A percentile compares a stretch with the other conserved stretches of the same genome.
These are phyloP conservation scores for Speoplatyrhinus poulsoni DNA, from an alignment of 2,113 vertebrate genomes.

Conservation along the genomic window DNA sequence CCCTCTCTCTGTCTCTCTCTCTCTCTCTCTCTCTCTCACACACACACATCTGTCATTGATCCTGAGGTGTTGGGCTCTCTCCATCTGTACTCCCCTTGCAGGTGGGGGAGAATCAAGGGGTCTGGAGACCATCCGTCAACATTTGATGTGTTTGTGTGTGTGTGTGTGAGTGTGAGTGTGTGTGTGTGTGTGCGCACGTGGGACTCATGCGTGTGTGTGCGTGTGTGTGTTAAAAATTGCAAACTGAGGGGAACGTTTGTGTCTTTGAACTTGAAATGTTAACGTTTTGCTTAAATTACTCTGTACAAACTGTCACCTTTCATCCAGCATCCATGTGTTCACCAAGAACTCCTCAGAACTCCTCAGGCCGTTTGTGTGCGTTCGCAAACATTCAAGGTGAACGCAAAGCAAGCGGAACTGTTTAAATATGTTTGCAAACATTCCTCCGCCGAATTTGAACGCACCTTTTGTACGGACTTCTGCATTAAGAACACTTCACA, in stretches of 20 bases:
- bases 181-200: slow-evolving; percentile 1
- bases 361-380: no score
- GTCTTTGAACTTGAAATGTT: background rate
- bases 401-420: no score
- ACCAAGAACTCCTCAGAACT: no score
- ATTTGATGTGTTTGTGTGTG: slow-evolving; percentile 10
- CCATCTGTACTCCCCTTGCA: slow-evolving; percentile 30
- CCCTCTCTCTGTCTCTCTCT: background rate
- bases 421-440: no score
- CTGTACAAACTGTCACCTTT: no score
- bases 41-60: slow-evolving; percentile 41
- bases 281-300: no score
- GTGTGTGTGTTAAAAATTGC: background rate
- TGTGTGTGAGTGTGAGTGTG: background rate
- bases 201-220: background rate
- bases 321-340: no score
- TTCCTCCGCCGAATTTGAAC: no score
- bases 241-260: background rate
- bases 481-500: no score
- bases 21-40: slow-evolving; percentile 12
- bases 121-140: slow-evolving; percentile 6
- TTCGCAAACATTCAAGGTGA: no score
- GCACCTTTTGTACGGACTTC: no score
- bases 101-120: background rate
- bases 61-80: slow-evolving; percentile 24